Percentiles rank a stretch among this genome's conserved stretches.
phyloP scores from a whole-genome alignment of 2,888 invertebrate species.

The Metellina segmentata region DNA sequence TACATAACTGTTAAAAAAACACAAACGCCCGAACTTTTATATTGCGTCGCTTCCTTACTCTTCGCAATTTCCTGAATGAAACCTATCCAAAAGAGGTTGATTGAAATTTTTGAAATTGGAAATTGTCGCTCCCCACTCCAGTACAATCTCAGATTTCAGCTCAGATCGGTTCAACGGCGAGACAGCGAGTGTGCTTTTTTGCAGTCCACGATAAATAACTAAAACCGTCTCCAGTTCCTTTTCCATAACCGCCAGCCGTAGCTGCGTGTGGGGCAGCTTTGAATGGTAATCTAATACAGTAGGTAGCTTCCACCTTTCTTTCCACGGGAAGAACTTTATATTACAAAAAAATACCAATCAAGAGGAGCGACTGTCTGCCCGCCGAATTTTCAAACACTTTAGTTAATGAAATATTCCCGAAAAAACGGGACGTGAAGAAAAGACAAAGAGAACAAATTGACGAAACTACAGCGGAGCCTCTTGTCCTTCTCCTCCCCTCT shows the following conservation, averaged over 20 bases:
- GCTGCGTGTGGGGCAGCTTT: neutral
- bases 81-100: too few relatives aligned
- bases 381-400: neutral
- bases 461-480: neutral
- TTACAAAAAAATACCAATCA: neutral
- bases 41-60: too few relatives aligned
- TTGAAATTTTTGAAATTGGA: too few relatives aligned
- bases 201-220: neutral
- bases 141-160: too few relatives aligned
- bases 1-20: too few relatives aligned
- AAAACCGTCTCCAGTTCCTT: neutral
- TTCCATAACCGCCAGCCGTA: neutral
- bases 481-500: neutral
- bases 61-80: too few relatives aligned
- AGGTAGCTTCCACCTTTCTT: neutral
- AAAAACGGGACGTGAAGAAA: neutral
- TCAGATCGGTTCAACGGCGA: too few relatives aligned
- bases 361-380: neutral
- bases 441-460: neutral
- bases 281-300: neutral
- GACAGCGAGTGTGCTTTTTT: neutral
- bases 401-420: neutral
- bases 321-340: too few relatives aligned
- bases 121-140: too few relatives aligned
- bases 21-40: too few relatives aligned